Base-by-base conservation (phyloP, 2,113 vertebrate genomes). In the Microcebus jonahi region DNA sequence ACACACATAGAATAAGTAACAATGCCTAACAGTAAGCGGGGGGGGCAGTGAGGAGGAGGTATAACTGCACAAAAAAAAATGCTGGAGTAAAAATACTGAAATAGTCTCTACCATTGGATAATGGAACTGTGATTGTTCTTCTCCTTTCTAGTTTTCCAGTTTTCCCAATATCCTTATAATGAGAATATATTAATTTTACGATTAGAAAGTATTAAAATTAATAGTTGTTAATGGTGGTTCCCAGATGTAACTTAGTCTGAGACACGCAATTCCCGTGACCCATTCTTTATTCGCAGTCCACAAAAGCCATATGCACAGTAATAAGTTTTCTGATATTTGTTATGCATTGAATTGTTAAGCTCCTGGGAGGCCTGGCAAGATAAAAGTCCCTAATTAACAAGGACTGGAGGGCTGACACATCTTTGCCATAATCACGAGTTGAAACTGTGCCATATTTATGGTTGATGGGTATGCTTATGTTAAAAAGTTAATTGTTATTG, bases 401-500 rank as follows among this genome's bases (percentile, higher is more conserved):
- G 68, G 6, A 29, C 48, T 39, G 18, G 3, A 75, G 75, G 14
- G 53, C 53, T 23, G 55, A 20, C 39, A 7, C 36, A 90, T 81
- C 29, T 82, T n/a, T n/a, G 36, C 84, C 39, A 53, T 53, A 77
- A 81, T 71, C 36, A 11, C 7, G 7, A 65, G 14, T 31, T 59
- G 67, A 83, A 90, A 71, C 50, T 8, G 23, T 55, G 36, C 39
- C n/a, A 70, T 71, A 70, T 48, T 76, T 92, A 45, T 48, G 67
- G 42, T 29, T 89, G 42, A 63, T 86, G 57, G 83, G 53, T 59
- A 27, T n/a, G 53, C 53, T 55, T 55, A 55, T 88, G 77, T 95
- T 91, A 83, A 83, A 94, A 79, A 94, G 39, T 39, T 94, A 45
- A 90, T 70, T 81, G 73, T 90, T 92, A 71, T 29, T 53, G 90